These are phyloP conservation scores for Gonocerus acuteangulatus DNA, from an alignment of 2,888 invertebrate genomes.

Conservation along the genomic window DNA sequence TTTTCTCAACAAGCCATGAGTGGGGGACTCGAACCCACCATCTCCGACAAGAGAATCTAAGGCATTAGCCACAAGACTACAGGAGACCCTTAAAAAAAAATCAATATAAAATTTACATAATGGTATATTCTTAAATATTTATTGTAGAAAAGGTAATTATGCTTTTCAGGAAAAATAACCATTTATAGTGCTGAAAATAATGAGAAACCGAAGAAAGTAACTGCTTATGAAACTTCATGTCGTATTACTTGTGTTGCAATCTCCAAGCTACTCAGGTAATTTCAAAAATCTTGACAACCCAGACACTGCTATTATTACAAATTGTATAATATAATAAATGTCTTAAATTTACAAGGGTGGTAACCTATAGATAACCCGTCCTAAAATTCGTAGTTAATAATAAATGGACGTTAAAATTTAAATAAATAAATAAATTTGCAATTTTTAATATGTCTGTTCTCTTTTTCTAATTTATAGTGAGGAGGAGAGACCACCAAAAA, in stretches of 20 bases:
- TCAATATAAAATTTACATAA: background rate
- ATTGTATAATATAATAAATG: background rate
- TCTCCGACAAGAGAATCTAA: too few relatives aligned
- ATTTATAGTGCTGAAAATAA: background rate
- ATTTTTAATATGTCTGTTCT: background rate
- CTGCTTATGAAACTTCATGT: slow-evolving; percentile 31
- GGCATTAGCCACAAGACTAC: too few relatives aligned
- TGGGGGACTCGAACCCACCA: too few relatives aligned
- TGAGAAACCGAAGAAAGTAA: slow-evolving; percentile 16
- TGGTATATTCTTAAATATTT: background rate
- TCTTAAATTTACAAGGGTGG: background rate
- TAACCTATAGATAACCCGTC: too few relatives aligned
- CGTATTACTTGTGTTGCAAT: slow-evolving; percentile 34
- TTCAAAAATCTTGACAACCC: background rate
- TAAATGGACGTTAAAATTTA: too few relatives aligned
- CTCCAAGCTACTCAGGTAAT: slow-evolving; percentile 16
- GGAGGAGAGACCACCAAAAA: slow-evolving; percentile 6
- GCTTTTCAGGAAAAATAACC: background rate
- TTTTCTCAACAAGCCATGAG: too few relatives aligned
- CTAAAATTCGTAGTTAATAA: too few relatives aligned
- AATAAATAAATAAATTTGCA: background rate
- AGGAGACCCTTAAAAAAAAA: too few relatives aligned
- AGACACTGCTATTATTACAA: too few relatives aligned
- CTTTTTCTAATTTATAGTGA: slow-evolving; percentile 4
- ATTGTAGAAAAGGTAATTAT: background rate